Base-by-base conservation (phyloP, 2,888 invertebrate genomes). In the Drosophila testacea region DNA sequence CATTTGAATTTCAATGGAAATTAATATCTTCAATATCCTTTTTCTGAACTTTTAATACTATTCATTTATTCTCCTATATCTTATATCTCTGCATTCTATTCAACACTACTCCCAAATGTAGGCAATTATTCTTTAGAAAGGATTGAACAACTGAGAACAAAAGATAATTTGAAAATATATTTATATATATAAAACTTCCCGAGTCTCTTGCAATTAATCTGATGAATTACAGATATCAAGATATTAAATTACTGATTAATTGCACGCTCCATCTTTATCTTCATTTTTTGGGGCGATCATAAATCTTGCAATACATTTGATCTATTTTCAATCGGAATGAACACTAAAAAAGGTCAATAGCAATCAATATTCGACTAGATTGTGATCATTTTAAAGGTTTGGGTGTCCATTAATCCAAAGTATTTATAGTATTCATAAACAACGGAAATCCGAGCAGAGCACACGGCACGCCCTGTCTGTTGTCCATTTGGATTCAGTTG, bases 241-340 rank as follows among this genome's bases (percentile, higher is more conserved):
- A 41, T 61, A 61, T 64, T 34, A 11, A 36, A 36, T 64, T 64
- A 57, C 63, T 57, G 48, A 64, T 36, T 42, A 36, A 64, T 64
- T 16, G 36, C 39, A 4, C 4, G 7, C 32, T 32, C n/a, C 32
- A 42, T 11, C 38, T 51, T 50, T 42, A 50, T 46, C 55, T 42
- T 9, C 22, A 11, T 46, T 52, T 36, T n/a, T 22, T 42, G 22
- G 57, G 30, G 27, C 47, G 62, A 52, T 48, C 30, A 38, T 44
- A 22, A 48, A 72, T 83, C 77, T 77, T 50, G 72, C 64, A 56
- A 47, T 36, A 41, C 63, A 69, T 39, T 67, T 65, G 52, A 78
- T 61, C 66, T 48, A 66, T 71, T 69, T 81, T 50, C 69, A 65
- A 81, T 75, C 55, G 39, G 38, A 36, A 16, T 38, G 41, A 67